phyloP scores from a whole-genome alignment of 1,140 invertebrate genomes.

The Ephestia elutella region DNA sequence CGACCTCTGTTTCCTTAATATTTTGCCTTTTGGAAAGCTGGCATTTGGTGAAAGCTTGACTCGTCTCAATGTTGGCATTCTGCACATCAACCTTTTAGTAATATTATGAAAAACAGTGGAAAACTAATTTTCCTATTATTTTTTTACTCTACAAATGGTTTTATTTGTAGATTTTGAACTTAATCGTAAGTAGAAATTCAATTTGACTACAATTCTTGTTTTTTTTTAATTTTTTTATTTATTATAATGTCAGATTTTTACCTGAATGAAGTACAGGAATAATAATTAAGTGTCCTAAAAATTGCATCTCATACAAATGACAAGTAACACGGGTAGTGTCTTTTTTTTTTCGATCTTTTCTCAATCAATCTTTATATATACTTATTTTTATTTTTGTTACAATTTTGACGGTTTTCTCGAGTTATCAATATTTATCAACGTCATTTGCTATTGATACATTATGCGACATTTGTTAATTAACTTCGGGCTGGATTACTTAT shows the following conservation, averaged over 20 bases:
- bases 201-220: slow-evolving; percentile 35
- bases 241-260: slow-evolving; percentile 22
- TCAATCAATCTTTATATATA: too few species aligned
- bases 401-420: too few species aligned
- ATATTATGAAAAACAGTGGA: slow-evolving; percentile 37
- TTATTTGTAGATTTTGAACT: slow-evolving; percentile 63
- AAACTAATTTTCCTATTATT: slow-evolving; percentile 64
- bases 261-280: slow-evolving; percentile 18
- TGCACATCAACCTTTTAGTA: slow-evolving; percentile 19
- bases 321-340: too few species aligned
- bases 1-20: too few species aligned
- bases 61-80: background rate
- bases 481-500: too few species aligned
- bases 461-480: too few species aligned
- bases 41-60: background rate
- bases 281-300: slow-evolving; percentile 2
- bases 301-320: too few species aligned
- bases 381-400: too few species aligned
- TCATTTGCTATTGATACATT: too few species aligned
- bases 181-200: slow-evolving; percentile 63
- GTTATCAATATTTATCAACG: too few species aligned
- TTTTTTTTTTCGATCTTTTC: too few species aligned
- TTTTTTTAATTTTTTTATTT: slow-evolving; percentile 36
- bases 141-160: slow-evolving; percentile 71
- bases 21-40: too few species aligned